phyloP scores from a whole-genome alignment of 2,888 invertebrate genomes.

The Eupithecia insigniata region DNA sequence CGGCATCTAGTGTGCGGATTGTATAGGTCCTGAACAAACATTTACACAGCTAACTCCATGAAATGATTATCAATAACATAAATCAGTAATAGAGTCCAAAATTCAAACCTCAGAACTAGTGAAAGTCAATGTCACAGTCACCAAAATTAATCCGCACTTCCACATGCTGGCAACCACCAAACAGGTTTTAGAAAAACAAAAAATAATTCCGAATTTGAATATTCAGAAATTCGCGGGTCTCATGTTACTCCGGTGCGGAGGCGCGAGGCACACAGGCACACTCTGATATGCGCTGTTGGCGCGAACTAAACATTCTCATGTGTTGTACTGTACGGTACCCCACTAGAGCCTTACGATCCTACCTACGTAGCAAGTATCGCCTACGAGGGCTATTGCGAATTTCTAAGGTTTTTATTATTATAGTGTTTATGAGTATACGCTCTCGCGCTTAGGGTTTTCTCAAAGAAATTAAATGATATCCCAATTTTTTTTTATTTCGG shows the following conservation, averaged over 20 bases:
- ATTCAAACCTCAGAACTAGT: constrained; percentile 70
- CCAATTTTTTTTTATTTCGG: too few species aligned
- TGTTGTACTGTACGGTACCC: constrained; percentile 61
- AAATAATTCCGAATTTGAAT: constrained; percentile 51
- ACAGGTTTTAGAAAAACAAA: constrained; percentile 53
- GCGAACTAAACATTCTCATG: constrained; percentile 66
- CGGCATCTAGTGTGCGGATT: background rate
- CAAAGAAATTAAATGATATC: too few species aligned
- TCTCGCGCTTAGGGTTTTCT: too few species aligned
- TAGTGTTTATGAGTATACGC: too few species aligned
- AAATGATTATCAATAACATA: constrained; percentile 2
- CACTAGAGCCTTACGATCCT: constrained; percentile 53
- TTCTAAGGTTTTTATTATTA: too few species aligned
- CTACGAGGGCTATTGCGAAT: background rate
- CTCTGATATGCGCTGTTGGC: constrained; percentile 69
- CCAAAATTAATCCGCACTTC: constrained; percentile 71
- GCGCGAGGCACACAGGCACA: constrained; percentile 56
- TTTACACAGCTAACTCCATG: background rate
- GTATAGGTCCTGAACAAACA: background rate
- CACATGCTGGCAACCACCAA: constrained; percentile 62
- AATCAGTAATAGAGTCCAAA: constrained; percentile 36
- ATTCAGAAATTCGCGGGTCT: constrained; percentile 71
- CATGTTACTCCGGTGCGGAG: constrained; percentile 68
- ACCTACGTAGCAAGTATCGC: constrained; percentile 1
- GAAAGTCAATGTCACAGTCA: constrained; percentile 69